Evolutionary conservation across 2,113 vertebrate species (phyloP).

Genomic region (Isurus oxyrinchus): DNA sequence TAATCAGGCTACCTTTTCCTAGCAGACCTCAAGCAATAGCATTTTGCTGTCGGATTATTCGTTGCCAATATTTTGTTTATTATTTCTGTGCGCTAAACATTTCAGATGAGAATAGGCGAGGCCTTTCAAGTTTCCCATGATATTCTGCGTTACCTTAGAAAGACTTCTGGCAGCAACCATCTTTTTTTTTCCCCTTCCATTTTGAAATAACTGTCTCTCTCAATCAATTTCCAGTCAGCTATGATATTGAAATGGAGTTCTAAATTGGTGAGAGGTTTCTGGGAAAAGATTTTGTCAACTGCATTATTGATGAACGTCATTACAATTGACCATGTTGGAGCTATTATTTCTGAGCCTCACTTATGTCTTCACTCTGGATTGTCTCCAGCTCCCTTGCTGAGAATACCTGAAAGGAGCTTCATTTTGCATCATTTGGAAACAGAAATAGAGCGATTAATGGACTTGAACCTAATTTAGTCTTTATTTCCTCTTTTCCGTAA

Average conservation of each 20-base stretch:
- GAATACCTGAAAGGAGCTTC: no score
- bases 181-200: not conserved
- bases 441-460: not conserved
- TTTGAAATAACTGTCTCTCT: not conserved
- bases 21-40: not conserved
- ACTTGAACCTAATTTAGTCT: not conserved
- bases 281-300: not conserved
- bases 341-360: not conserved
- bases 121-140: not conserved
- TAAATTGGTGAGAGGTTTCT: not conserved
- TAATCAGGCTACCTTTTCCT: not conserved
- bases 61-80: not conserved
- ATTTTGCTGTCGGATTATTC: not conserved
- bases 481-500: not conserved
- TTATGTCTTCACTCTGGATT: not conserved
- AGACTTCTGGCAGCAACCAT: not conserved
- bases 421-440: not conserved
- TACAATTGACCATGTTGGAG: not conserved
- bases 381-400: not conserved
- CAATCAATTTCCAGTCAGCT: not conserved
- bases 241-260: not conserved
- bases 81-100: not conserved
- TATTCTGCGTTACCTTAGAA: not conserved
- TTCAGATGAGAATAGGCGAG: not conserved
- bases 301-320: not conserved